Evolutionary conservation across 2,113 vertebrate genomes (phyloP).

Genomic region (Archocentrus centrarchus): DNA sequence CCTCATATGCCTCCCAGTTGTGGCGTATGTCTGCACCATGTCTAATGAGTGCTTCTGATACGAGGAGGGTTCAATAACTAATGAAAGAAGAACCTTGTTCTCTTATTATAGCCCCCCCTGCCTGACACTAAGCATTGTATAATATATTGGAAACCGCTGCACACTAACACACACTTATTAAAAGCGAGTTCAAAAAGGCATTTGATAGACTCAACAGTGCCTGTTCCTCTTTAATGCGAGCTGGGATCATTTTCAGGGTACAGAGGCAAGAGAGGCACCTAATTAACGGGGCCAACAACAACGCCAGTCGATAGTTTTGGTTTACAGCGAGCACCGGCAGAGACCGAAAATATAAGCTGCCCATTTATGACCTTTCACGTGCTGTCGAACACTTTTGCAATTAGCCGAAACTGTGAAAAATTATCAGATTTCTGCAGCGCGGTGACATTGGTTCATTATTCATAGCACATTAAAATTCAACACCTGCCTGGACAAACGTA

Average conservation of each 20-base stretch:
- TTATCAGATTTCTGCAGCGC: conserved; percentile 3
- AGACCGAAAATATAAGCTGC: conserved; percentile 31
- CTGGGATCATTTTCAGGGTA: conserved; percentile 63
- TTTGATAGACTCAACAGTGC: conserved; percentile 66
- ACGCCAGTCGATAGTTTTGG: conserved; percentile 62
- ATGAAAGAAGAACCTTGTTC: conserved; percentile 75
- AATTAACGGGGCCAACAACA: conserved; percentile 65
- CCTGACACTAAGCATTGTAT: conserved; percentile 76
- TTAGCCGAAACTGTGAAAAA: conserved; percentile 38
- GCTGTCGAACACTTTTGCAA: conserved; percentile 32
- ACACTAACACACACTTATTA: conserved; percentile 71
- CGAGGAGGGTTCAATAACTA: conserved; percentile 74
- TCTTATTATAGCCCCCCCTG: conserved; percentile 70
- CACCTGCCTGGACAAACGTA: not conserved
- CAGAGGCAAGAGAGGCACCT: conserved; percentile 60
- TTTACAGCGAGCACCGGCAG: conserved; percentile 34
- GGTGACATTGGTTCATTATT: conserved; percentile 32
- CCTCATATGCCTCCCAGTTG: conserved; percentile 68
- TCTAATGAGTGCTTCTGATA: conserved; percentile 81
- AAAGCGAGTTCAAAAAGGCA: conserved; percentile 70
- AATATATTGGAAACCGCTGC: conserved; percentile 68
- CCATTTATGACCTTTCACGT: conserved; percentile 26
- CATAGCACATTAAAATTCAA: conserved; percentile 36
- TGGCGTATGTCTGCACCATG: conserved; percentile 73
- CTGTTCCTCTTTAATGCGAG: conserved; percentile 60